A percentile compares a stretch with the other conserved stretches of the same genome.
These are phyloP conservation scores for Furnarius figulus DNA, from an alignment of 2,113 vertebrate genomes.

Conservation along the genomic window DNA sequence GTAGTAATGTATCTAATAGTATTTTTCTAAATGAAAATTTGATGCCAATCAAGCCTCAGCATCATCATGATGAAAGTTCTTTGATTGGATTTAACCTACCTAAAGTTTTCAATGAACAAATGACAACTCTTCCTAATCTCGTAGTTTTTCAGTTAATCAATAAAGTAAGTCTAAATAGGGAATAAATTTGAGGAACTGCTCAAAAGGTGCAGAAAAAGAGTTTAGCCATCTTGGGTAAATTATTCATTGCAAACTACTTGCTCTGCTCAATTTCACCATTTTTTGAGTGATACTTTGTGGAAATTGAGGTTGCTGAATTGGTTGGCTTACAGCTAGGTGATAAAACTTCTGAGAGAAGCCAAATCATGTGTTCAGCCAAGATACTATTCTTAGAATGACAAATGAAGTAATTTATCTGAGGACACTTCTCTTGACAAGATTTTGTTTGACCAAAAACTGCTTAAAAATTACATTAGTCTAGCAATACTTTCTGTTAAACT, in stretches of 20 bases:
- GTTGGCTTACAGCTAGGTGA: background rate
- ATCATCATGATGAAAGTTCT: background rate
- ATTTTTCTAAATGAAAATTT: background rate
- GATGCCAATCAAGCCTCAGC: background rate
- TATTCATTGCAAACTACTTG: background rate
- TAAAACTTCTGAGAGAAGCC: slow-evolving; percentile 7
- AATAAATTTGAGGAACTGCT: background rate
- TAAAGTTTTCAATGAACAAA: background rate
- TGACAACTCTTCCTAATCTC: background rate
- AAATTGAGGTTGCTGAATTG: slow-evolving; percentile 1
- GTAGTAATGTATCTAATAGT: background rate
- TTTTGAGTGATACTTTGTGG: background rate
- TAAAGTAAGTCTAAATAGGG: background rate
- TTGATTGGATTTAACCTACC: background rate
- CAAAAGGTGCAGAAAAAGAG: background rate
- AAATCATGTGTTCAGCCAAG: background rate
- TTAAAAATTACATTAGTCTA: slow-evolving; percentile 34
- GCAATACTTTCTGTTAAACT: slow-evolving; percentile 53
- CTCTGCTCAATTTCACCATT: background rate
- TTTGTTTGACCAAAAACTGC: slow-evolving; percentile 56
- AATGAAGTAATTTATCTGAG: slow-evolving; percentile 13
- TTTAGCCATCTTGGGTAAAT: background rate
- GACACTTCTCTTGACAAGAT: slow-evolving; percentile 37
- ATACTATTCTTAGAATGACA: slow-evolving; percentile 13
- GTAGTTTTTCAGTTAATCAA: background rate